phyloP scores from a whole-genome alignment of 2,113 vertebrate species.

The Rhynchomys soricoides region DNA sequence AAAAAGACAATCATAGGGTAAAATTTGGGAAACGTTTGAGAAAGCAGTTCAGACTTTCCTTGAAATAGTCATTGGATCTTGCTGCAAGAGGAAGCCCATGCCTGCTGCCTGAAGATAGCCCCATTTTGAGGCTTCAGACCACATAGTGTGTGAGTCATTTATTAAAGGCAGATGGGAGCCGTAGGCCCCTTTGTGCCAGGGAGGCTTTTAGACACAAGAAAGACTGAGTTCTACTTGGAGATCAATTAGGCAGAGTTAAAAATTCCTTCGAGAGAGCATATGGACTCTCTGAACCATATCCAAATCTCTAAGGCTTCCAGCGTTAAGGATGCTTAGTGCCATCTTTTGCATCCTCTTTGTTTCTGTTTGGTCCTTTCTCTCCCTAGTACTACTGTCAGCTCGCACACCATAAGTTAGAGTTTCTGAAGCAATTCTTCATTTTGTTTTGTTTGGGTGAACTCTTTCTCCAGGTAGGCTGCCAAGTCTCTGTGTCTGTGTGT shows the following conservation, averaged over 20 bases:
- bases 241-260: conserved; percentile 72
- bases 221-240: conserved; percentile 62
- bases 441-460: conserved; percentile 25
- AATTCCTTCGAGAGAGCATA: conserved; percentile 71
- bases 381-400: neutral
- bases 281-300: conserved; percentile 55
- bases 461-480: neutral
- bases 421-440: conserved; percentile 4
- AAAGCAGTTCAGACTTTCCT: neutral
- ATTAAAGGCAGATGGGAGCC: conserved; percentile 59
- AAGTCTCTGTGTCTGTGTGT: neutral
- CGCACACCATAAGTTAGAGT: conserved; percentile 18
- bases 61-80: neutral
- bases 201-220: conserved; percentile 54
- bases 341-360: conserved; percentile 32
- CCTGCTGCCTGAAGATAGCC: neutral
- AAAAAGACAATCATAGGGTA: neutral
- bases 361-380: conserved; percentile 2
- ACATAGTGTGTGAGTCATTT: conserved; percentile 45
- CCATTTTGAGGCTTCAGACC: neutral
- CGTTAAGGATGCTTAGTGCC: neutral
- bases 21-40: neutral
- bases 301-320: conserved; percentile 51
- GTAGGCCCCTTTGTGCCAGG: conserved; percentile 57
- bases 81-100: neutral